Evolutionary conservation across 30 jellyfish, hydroid and myxozoan genomes (phyloP), one percentile per base, ranked within the genome.

Genomic region (Calvadosia cruxmelitensis): DNA sequence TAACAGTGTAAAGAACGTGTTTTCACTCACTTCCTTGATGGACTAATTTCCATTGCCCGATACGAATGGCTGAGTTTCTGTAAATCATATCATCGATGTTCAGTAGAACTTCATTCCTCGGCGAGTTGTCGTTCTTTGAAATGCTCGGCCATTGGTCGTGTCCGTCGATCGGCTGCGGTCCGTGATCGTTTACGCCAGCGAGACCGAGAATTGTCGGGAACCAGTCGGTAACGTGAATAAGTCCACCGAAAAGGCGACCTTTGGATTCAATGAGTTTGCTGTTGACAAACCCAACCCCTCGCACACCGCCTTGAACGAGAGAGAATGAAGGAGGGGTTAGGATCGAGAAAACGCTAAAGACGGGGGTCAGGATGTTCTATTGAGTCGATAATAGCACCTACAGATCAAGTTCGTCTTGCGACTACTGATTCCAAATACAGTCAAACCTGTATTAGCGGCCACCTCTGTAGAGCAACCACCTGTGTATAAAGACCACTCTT

Each of bases 1-100:
- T n/a, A n/a, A n/a, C n/a, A n/a, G n/a, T n/a, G n/a, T n/a, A n/a
- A n/a, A n/a, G n/a, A n/a, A n/a, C n/a, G n/a, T n/a, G n/a, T 42
- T 42, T 10, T 5, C 57, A 49, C 93, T 29, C 33, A 79, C 93
- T 67, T 31, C 66, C 83, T 72, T 86, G 92, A 30, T 49, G 69
- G 20, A 86, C 50, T 3, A 86, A 31, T 61, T 86, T 86, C 96
- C 96, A 86, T 33, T 80, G 73, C 1, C 92, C 96, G 25, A 67
- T 71, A 61, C 94, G 50, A 5, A 78, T 29, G 5, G 92, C 96
- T 3, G 82, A 75, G 53, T 79, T 86, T 61, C 73, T 77, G 50
- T 81, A 85, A 0, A 73, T 75, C 75, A 66, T 33, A 27, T 86
- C 92, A 69, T 78, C 96, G 35, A 86, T 86, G 53, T 86, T 86